Base-by-base conservation (phyloP, 2,888 invertebrate genomes). In the Stenodema calcarata region DNA sequence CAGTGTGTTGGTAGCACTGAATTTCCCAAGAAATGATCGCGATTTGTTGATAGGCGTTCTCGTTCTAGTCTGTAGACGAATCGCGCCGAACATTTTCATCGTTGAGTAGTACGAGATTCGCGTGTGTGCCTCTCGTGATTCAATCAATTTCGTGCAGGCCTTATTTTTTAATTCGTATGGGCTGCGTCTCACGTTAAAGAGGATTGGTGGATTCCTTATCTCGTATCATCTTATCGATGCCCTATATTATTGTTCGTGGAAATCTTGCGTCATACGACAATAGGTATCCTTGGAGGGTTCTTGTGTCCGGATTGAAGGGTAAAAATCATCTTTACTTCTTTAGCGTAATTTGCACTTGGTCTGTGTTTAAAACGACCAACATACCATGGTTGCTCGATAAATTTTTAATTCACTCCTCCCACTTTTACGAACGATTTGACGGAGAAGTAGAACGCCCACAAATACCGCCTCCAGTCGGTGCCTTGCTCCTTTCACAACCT, bases 201-300 rank as follows among this genome's bases (percentile, higher is more conserved):
- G 84, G 75, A 73, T 84, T 62, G 84, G 73, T 28, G 84, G 73
- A 70, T 75, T 73, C 27, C 42, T 47, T 42, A 86, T 62, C 78
- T 27, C n/a, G 14, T 18, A 47, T 70, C 41, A 35, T 75, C n/a
- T 84, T 82, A 89, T 90, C 91, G 92, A 96, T 96, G 96, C 96
- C 96, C 93, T 96, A 96, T 94, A 95, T 96, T 93, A 93, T 96
- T 93, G 95, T 96, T 91, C 94, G 96, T 92, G 96, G 96, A 92
- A 96, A 96, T 93, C 93, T 96, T 91, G 95, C 96, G 91, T 95
- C 96, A 80, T 96, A 96, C 92, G 95, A 95, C 92, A 95, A 96
- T 92, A 95, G 94, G 92, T 95, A 95, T 93, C 96, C 96, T 91
- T 96, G 96, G 96, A 94, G 96, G 91, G 96, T 96, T 90, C 93